Conservation (phyloP, 2,888 invertebrate species). For the Plemyria rubiginata region DNA sequence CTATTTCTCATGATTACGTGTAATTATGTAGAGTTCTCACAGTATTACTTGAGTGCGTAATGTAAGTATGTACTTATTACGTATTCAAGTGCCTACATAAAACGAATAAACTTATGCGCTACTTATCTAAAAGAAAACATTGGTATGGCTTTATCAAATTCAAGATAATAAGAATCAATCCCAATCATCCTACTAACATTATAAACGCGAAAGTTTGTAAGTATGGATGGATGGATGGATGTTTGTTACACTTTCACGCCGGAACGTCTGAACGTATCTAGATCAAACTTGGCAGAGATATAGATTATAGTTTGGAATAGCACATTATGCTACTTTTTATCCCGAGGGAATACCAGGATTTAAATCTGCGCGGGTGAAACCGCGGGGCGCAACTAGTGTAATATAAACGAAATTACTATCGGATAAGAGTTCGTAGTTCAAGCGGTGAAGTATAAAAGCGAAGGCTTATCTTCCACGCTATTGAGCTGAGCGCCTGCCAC, state of each 20-base stretch:
- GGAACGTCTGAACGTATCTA: no score
- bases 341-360: no score
- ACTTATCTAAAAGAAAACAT: not conserved
- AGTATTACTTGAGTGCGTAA: not conserved
- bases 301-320: no score
- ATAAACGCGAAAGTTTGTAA: no score
- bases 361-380: no score
- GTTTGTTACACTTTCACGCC: no score
- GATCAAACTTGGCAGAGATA: no score
- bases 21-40: no score
- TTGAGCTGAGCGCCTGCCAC: slow-evolving; percentile 36
- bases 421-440: not conserved
- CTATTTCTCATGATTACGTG: not conserved
- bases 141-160: not conserved
- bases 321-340: no score
- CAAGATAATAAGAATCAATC: not conserved
- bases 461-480: slow-evolving; percentile 27
- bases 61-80: not conserved
- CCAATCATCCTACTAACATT: no score
- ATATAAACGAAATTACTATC: not conserved
- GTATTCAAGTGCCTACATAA: not conserved
- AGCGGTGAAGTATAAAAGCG: slow-evolving; percentile 29
- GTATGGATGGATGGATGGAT: no score
- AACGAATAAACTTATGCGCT: not conserved
- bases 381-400: no score